Conservation (phyloP, 2,113 vertebrate species). For the Pholis gunnellus region DNA sequence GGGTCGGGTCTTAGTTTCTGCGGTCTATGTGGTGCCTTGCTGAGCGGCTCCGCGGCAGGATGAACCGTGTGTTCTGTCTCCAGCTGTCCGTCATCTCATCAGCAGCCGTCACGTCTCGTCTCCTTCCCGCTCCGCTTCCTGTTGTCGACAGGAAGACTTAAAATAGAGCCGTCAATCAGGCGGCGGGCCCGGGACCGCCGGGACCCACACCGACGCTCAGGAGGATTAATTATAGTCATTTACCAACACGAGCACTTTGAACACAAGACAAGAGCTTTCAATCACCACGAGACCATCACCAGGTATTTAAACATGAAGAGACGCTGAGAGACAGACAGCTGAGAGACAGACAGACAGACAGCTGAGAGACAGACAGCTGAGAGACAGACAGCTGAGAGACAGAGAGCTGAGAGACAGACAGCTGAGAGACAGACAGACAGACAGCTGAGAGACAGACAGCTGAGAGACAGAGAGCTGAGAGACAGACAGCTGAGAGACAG, state of each 20-base stretch:
- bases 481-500: too few species aligned
- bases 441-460: too few species aligned
- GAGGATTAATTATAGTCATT: constrained; percentile 60
- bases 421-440: too few species aligned
- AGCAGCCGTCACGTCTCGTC: constrained; percentile 48
- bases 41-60: constrained; percentile 14
- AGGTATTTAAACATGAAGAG: background rate
- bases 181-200: background rate
- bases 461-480: too few species aligned
- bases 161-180: constrained; percentile 62
- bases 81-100: constrained; percentile 36
- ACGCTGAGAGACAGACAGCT: too few species aligned
- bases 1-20: too few species aligned
- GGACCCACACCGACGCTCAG: constrained; percentile 35
- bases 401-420: too few species aligned
- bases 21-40: constrained; percentile 3
- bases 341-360: too few species aligned
- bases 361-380: too few species aligned
- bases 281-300: constrained; percentile 3
- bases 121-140: constrained; percentile 38
- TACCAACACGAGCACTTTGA: constrained; percentile 43
- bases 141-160: constrained; percentile 29
- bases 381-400: too few species aligned
- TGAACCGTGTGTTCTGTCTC: background rate
- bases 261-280: too few species aligned